Evolutionary conservation across 1,140 invertebrate genomes (phyloP), one percentile per base, ranked within the genome.

Genomic region (Camponotus floridanus): DNA sequence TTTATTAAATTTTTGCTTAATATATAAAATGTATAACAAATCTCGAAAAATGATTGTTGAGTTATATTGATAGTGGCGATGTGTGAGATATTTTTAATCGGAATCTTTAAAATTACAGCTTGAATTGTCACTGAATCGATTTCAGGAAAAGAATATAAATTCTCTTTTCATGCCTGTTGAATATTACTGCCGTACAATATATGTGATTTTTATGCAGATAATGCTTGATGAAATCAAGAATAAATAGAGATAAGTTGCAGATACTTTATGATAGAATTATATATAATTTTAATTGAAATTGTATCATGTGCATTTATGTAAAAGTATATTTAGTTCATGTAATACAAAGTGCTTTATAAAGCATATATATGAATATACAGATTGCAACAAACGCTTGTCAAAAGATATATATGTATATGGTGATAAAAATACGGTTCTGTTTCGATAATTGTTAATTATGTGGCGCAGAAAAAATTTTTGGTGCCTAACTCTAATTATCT

Each of bases 201-300:
- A 80, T 42, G 21, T 67, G n/a, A 55, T 36, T 26, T 79, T 39
- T 80, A 68, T 13, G 3, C 8, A 39, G 21, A 68, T 68, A 57
- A 68, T 2, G n/a, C 62, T 51, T 39, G n/a, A 79, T 80, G 31
- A 68, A 67, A 67, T 79, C 76, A 51, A 65, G 76, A 64, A 18
- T 1, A 15, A 2, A 13, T 78, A 26, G 7, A 33, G 57, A 55
- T 39, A 68, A 68, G 55, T 21, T 36, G 4, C n/a, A 45, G 13
- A 39, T 80, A 39, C 33, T 55, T 39, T 55, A 15, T 13, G 7
- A 57, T 51, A 67, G 62, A 55, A 55, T 5, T 79, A 9, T 21
- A 8, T 79, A 68, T 13, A 68, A 26, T 80, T 51, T 36, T 67
- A 68, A 68, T 68, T 13, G 8, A 80, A 8, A 68, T 79, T 11